Evolutionary conservation across 2,888 invertebrate genomes (phyloP).

Genomic region (Parnassius apollo): DNA sequence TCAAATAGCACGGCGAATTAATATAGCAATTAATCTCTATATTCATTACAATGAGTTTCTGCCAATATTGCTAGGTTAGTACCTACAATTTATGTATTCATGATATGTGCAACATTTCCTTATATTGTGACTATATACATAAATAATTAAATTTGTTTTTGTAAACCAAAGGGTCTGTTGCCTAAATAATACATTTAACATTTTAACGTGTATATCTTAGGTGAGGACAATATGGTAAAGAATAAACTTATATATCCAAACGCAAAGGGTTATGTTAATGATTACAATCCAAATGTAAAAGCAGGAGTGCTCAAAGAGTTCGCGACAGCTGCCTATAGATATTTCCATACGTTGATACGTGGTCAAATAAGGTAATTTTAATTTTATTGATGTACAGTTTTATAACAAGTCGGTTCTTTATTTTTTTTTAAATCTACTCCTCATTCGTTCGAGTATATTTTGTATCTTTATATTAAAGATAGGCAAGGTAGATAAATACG

Average conservation of each 20-base stretch:
- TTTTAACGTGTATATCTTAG: conserved; percentile 36
- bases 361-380: conserved; percentile 79
- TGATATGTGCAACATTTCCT: too few species aligned
- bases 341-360: conserved; percentile 82
- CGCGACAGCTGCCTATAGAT: conserved; percentile 82
- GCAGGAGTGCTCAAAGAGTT: conserved; percentile 81
- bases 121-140: too few species aligned
- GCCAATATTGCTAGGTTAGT: conserved; percentile 81
- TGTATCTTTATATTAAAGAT: too few species aligned
- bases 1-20: conserved; percentile 83
- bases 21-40: conserved; percentile 82
- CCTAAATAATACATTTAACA: not conserved
- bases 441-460: too few species aligned
- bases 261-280: conserved; percentile 70
- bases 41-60: conserved; percentile 85
- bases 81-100: too few species aligned
- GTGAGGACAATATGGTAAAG: conserved; percentile 62
- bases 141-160: too few species aligned
- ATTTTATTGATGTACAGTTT: conserved; percentile 21
- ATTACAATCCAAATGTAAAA: conserved; percentile 77
- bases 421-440: too few species aligned
- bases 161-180: too few species aligned
- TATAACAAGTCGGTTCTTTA: not conserved
- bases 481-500: too few species aligned
- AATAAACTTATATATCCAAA: conserved; percentile 76